Evolutionary conservation across 2,797 vertebrate species (phyloP), one percentile per base, ranked within the genome.

Genomic region (Phaenicophaeus curvirostris): DNA sequence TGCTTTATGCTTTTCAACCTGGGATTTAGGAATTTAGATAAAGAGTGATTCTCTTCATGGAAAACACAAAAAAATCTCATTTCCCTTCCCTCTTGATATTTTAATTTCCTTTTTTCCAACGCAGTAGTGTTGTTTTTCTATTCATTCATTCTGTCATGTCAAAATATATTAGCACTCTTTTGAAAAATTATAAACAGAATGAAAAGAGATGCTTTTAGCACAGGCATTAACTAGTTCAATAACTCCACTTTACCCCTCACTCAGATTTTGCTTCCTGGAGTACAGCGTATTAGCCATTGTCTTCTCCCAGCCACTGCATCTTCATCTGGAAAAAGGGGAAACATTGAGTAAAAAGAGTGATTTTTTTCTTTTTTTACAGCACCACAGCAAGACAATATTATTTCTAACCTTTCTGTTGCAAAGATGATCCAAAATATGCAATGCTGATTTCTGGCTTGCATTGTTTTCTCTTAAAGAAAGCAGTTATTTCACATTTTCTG

Each of bases 41-140:
- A 75, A 92, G 55, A 95, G 46, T 42, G 24, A 66, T 68, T 87
- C 30, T 83, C 25, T 84, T 69, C 54, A 77, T 24, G 20, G 31
- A 87, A 87, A 93, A 41, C 17, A 63, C 30, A 23, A 86, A 83
- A 48, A 89, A 23, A 76, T 92, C 44, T 89, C 69, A 90, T 95
- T 94, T 90, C 39, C 62, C 24, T 24, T 55, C 82, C 51, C 66
- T 87, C n/a, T 63, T 41, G 41, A 89, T 61, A 88, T 80, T 30
- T 90, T 50, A 28, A n/a, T n/a, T 91, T 89, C 55, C 19, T 69
- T 93, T 82, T 85, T 67, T 20, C 19, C 59, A 68, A 25, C 58
- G n/a, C 13, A 78, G 31, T 65, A 48, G 5, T 50, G 31, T 25
- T 53, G 31, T 46, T 93, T 87, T 94, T 81, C 24, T 80, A 28